Evolutionary conservation across 2,888 invertebrate genomes (phyloP), one percentile per base, ranked within the genome.

Genomic region (Tetrapedia diversipes): DNA sequence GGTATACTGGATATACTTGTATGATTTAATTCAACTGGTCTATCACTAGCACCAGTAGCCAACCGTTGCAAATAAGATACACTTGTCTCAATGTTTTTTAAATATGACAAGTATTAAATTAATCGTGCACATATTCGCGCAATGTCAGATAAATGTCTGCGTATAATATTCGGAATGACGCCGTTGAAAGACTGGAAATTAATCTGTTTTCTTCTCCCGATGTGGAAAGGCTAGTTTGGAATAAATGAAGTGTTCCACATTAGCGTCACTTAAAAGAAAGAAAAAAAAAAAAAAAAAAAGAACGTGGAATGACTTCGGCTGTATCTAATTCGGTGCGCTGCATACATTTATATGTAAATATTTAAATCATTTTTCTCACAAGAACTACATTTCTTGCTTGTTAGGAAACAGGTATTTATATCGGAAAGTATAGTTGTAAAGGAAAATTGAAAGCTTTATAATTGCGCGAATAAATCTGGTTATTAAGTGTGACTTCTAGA

Each of bases 221-320:
- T 19, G 56, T 56, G 22, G 56, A 56, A 56, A 39, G 39, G 39
- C 56, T 56, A n/a, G 56, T 22, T 39, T 24, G 7, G 39, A 24
- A n/a, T 53, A 53, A 53, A 39, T 16, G 56, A 56, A 56, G 37
- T 16, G 56, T 37, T 39, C 39, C 56, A 37, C 34, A 24, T 16
- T 39, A 8, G 19, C 22, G n/a, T 14, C 14, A 10, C n/a, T n/a
- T n/a, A n/a, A n/a, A n/a, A n/a, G n/a, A n/a, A n/a, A n/a, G n/a
- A n/a, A n/a, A n/a, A n/a, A n/a, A n/a, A n/a, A n/a, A n/a, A n/a
- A n/a, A n/a, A n/a, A n/a, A n/a, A n/a, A n/a, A n/a, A 19, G 7
- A 24, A 56, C 32, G 10, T 53, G 2, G 6, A 53, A 32, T 32
- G 53, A 14, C 10, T 32, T 39, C 8, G 16, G 16, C 56, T 37